Conservation (phyloP, 1,140 invertebrate species). For the Whitmania pigra region DNA sequence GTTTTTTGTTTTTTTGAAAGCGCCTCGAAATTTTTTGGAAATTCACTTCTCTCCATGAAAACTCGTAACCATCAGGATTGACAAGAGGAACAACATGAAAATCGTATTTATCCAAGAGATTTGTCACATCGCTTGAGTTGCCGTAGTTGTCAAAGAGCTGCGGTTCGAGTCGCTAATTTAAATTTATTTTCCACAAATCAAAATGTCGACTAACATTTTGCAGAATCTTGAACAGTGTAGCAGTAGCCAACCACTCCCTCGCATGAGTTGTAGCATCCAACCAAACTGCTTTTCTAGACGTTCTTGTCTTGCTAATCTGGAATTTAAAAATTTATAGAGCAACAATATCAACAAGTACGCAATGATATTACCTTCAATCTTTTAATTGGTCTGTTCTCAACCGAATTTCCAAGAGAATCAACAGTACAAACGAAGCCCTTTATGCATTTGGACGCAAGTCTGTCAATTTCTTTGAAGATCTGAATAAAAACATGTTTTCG, state of each 20-base stretch:
- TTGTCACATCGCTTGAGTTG: background rate
- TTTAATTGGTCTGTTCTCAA: constrained; percentile 2
- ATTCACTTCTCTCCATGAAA: constrained; percentile 6
- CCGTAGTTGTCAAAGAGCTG: constrained; percentile 6
- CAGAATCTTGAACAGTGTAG: constrained; percentile 14
- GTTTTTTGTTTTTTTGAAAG: no score
- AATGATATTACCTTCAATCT: constrained; percentile 9
- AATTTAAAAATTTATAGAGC: background rate
- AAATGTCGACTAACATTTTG: constrained; percentile 8
- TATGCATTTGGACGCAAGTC: constrained; percentile 4
- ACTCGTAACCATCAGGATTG: constrained; percentile 14
- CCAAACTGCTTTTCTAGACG: constrained; percentile 12
- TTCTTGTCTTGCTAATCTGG: background rate
- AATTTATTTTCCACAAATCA: background rate
- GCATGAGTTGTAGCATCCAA: constrained; percentile 18
- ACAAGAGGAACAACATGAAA: constrained; percentile 2
- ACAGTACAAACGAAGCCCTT: constrained; percentile 13
- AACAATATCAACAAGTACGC: background rate
- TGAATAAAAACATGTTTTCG: background rate
- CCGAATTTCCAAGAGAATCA: constrained; percentile 1
- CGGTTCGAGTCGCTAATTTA: no score
- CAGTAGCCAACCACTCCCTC: constrained; percentile 19
- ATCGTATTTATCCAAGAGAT: constrained; percentile 8
- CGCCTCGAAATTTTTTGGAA: background rate
- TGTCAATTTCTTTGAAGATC: constrained; percentile 13